A percentile compares a stretch with the other conserved stretches of the same genome.
These are phyloP conservation scores for Pristis pectinata DNA, from an alignment of 2,797 vertebrate genomes.

Conservation along the genomic window DNA sequence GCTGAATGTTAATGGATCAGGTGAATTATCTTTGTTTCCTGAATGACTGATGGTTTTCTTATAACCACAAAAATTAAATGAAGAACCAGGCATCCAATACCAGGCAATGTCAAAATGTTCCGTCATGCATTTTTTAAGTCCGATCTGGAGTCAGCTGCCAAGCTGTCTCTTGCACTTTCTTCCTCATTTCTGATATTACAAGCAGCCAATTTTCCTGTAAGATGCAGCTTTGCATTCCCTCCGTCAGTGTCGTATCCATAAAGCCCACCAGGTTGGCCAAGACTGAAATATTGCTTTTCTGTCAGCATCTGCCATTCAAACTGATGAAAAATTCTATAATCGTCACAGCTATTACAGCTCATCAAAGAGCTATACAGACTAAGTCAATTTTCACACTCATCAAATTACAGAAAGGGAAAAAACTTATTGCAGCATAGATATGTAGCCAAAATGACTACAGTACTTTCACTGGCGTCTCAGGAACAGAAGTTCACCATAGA, in stretches of 20 bases:
- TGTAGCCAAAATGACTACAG: conserved; percentile 25
- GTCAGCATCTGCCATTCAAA: conserved; percentile 39
- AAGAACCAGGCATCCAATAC: not conserved
- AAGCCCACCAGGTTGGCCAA: conserved; percentile 20
- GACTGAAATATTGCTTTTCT: conserved; percentile 39
- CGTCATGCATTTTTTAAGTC: conserved; percentile 17
- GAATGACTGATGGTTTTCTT: not conserved
- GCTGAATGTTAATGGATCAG: conserved; percentile 2
- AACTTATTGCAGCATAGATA: conserved; percentile 33
- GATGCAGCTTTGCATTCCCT: not conserved
- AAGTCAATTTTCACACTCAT: conserved; percentile 39
- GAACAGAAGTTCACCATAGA: not conserved
- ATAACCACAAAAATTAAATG: conserved; percentile 5
- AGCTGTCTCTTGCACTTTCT: conserved; percentile 10
- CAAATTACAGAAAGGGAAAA: conserved; percentile 38
- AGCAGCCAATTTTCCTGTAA: not conserved
- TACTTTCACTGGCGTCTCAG: not conserved
- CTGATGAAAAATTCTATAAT: conserved; percentile 39
- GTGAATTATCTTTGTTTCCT: not conserved
- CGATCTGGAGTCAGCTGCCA: conserved; percentile 6
- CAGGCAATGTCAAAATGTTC: conserved; percentile 10
- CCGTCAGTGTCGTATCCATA: not conserved
- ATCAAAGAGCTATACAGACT: conserved; percentile 33
- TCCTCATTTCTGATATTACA: not conserved
- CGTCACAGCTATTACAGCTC: conserved; percentile 39